Base-by-base conservation (phyloP, 2,888 invertebrate genomes). In the Glomeris marginata region DNA sequence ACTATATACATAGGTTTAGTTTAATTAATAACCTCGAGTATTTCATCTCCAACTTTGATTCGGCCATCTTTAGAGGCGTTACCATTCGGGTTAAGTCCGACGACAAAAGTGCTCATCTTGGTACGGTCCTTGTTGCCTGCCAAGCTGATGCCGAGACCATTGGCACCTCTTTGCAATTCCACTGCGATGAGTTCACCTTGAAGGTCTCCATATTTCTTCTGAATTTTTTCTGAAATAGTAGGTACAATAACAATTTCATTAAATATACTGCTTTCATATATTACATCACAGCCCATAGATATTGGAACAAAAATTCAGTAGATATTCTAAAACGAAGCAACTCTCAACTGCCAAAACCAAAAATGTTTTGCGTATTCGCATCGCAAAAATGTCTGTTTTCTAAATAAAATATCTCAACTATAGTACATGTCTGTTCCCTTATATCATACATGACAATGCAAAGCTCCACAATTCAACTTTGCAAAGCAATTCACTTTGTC, bases 61-160 rank as follows among this genome's bases (percentile, higher is more conserved):
- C 81, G 78, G 5, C 79, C 77, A 4, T 78, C 74, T 58, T 77
- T 77, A 54, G 73, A 78, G 2, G 88, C 84, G 0, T 81, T 74
- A 13, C 94, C 92, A 2, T 80, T 80, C 0, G 91, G 86, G 67
- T 92, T 83, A 48, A 98, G 73, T n/a, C 92, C 95, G 59, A 91
- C 92, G 28, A 98, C 80, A 68, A 94, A 94, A 52, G 92, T 92
- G 22, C 91, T 90, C 94, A 94, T 94, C 62, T 84, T 82, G 63
- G 80, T 84, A 43, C 92, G 77, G 69, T 95, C 92, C 62, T 84
- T 78, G 71, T 95, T 92, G 0, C 95, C 97, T 1, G 94, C 90
- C 57, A 98, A 72, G 49, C 88, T 87, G 55, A 98, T 76, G 2
- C 98, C 97, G 49, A 97, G 74, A 1, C 82, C 84, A 52, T 77